A percentile compares a stretch with the other conserved stretches of the same genome.
These are phyloP conservation scores for Eolophus roseicapilla DNA, from an alignment of 2,113 vertebrate species.

Conservation along the genomic window DNA sequence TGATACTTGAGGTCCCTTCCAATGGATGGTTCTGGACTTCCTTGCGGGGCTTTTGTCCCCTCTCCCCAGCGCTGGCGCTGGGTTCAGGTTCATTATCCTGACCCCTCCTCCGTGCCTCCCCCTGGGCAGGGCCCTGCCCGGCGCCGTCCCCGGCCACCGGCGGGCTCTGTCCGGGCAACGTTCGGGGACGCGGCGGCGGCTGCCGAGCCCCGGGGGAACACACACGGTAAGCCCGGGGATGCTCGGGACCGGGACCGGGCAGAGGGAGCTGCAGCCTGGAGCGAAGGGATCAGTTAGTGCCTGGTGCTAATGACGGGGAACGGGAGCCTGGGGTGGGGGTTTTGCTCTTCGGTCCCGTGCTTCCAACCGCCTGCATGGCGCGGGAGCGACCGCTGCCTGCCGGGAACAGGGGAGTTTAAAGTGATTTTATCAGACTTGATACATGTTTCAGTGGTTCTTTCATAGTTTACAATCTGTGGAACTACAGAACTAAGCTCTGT, in stretches of 20 bases:
- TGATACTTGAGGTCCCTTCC: neutral
- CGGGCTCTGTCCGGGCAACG: neutral
- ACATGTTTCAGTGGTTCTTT: neutral
- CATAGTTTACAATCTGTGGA: rapidly evolving
- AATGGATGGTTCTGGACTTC: neutral
- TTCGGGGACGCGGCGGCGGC: neutral
- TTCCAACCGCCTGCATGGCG: neutral
- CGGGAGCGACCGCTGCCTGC: neutral
- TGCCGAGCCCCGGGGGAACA: neutral
- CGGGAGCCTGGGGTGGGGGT: neutral
- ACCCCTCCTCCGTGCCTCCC: conserved; percentile 25
- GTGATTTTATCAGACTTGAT: neutral
- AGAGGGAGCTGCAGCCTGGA: neutral
- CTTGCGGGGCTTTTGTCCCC: neutral
- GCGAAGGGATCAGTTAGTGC: neutral
- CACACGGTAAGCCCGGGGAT: neutral
- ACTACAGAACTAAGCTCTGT: rapidly evolving
- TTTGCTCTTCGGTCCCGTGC: neutral
- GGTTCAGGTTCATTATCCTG: neutral
- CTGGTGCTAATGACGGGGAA: neutral
- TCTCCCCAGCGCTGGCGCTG: neutral
- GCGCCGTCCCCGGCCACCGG: neutral
- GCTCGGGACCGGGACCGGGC: neutral
- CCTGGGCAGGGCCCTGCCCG: conserved; percentile 22
- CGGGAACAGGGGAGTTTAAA: rapidly evolving